Conservation (phyloP, 2,888 invertebrate species). For the Tricholauxania praeusta region DNA sequence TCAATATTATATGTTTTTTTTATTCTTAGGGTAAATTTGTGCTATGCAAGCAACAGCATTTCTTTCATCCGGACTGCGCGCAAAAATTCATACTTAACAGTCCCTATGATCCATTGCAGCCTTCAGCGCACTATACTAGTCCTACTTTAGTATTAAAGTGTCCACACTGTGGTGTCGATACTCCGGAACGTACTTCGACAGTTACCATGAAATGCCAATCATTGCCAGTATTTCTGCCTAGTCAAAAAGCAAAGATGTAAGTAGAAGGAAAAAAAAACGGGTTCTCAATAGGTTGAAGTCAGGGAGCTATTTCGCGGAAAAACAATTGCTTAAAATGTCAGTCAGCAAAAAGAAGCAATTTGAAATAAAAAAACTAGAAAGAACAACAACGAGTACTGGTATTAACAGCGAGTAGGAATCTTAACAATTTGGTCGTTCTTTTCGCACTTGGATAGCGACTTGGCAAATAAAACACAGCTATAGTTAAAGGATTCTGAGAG, state of each 20-base stretch:
- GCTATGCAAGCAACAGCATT: slow-evolving; percentile 82
- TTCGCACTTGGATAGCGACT: too few relatives aligned
- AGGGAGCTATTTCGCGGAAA: too few relatives aligned
- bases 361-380: too few relatives aligned
- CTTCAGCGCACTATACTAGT: slow-evolving; percentile 60
- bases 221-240: slow-evolving; percentile 74
- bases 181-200: slow-evolving; percentile 70
- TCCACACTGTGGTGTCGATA: slow-evolving; percentile 79
- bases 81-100: slow-evolving; percentile 66
- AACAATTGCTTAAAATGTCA: too few relatives aligned
- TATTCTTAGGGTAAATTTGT: slow-evolving; percentile 80
- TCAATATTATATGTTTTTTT: slow-evolving; percentile 6
- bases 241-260: slow-evolving; percentile 67
- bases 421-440: too few relatives aligned
- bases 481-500: too few relatives aligned
- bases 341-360: too few relatives aligned
- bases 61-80: slow-evolving; percentile 87
- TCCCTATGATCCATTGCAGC: slow-evolving; percentile 68
- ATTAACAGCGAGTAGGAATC: too few relatives aligned
- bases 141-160: slow-evolving; percentile 70
- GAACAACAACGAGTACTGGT: too few relatives aligned
- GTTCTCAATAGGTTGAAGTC: too few relatives aligned
- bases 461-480: too few relatives aligned
- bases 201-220: slow-evolving; percentile 75
- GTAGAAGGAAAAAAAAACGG: slow-evolving; percentile 17